A percentile compares a stretch with the other conserved stretches of the same genome.
Conservation (phyloP, 2,888 invertebrate genomes). For the Leptopilina myrica region DNA sequence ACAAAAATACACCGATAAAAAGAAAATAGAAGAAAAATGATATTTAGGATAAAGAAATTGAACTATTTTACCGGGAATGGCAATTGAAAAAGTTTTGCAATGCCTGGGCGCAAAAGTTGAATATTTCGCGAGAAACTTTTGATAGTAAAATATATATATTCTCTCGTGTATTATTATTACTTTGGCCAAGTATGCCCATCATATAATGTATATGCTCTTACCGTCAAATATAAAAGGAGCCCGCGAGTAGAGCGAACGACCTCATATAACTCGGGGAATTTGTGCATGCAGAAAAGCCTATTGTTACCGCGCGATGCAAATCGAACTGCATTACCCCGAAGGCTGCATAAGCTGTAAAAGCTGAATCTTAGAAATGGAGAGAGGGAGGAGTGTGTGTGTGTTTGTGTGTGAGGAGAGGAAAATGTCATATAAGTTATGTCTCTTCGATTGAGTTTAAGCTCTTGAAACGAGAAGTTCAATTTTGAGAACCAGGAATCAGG, state of each 20-base stretch:
- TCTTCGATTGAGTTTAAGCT: background rate
- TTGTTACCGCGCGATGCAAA: conserved; percentile 32
- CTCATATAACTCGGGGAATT: conserved; percentile 32
- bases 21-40: too few species aligned
- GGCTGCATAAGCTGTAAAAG: conserved; percentile 22
- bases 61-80: too few species aligned
- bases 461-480: background rate
- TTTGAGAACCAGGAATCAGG: background rate
- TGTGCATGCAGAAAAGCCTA: conserved; percentile 33
- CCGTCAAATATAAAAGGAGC: background rate
- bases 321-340: conserved; percentile 25
- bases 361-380: conserved; percentile 15
- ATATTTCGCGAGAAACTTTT: too few species aligned
- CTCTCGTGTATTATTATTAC: too few species aligned
- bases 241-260: conserved; percentile 13
- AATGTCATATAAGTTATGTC: conserved; percentile 20
- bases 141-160: too few species aligned
- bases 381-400: too few species aligned
- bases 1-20: too few species aligned
- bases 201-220: too few species aligned
- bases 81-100: too few species aligned
- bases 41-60: too few species aligned
- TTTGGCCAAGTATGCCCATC: too few species aligned
- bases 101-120: too few species aligned
- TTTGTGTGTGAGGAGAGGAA: background rate